These are phyloP conservation scores for Andrena cerasifolii DNA, from an alignment of 1,140 invertebrate species.

Conservation along the genomic window DNA sequence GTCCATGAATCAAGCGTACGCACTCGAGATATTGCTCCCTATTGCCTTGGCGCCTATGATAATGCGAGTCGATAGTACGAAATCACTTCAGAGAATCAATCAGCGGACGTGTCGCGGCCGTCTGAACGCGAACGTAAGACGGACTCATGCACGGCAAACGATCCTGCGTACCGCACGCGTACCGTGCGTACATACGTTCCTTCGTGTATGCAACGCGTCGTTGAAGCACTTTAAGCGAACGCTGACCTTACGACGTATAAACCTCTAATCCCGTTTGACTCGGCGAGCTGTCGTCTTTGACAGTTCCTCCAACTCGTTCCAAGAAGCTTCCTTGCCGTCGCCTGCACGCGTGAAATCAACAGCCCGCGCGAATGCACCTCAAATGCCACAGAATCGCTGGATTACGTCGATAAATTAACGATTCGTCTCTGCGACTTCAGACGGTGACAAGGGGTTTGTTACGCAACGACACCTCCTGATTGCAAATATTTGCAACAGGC, in stretches of 20 bases:
- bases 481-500: not conserved
- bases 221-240: conserved; percentile 38
- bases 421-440: not conserved
- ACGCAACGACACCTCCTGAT: no score
- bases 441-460: not conserved
- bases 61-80: conserved; percentile 58
- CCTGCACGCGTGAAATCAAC: conserved; percentile 27
- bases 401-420: conserved; percentile 7
- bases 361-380: not conserved
- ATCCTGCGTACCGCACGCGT: conserved; percentile 14
- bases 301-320: conserved; percentile 62
- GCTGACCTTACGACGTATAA: conserved; percentile 45
- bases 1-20: conserved; percentile 60
- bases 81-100: conserved; percentile 61
- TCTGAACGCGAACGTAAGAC: conserved; percentile 27
- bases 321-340: conserved; percentile 46
- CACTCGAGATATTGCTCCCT: conserved; percentile 50
- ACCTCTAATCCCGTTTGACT: conserved; percentile 59
- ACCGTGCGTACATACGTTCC: not conserved
- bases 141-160: conserved; percentile 9
- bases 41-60: conserved; percentile 41
- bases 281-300: conserved; percentile 55
- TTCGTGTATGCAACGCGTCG: conserved; percentile 8
- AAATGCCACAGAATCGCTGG: not conserved
- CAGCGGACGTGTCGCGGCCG: conserved; percentile 40